These are phyloP conservation scores for Dipodomys spectabilis DNA, from an alignment of 2,113 vertebrate genomes.

Conservation along the genomic window DNA sequence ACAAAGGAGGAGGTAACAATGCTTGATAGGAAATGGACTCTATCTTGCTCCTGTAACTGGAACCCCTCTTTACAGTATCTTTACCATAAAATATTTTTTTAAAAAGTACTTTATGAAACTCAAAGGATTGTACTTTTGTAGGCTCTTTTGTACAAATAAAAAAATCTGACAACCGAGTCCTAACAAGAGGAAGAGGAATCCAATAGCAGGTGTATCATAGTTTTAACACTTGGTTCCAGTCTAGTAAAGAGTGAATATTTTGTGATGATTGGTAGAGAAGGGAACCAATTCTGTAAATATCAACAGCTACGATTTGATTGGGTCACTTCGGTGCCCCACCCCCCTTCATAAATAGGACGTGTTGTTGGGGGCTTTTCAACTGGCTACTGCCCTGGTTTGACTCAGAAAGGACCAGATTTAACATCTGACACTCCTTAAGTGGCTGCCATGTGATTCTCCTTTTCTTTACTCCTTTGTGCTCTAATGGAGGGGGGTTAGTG, in stretches of 20 bases:
- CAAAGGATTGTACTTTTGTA: background rate
- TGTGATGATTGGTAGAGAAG: background rate
- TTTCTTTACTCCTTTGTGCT: background rate
- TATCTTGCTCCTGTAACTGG: too few species aligned
- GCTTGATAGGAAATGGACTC: too few species aligned
- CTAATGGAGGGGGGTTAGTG: background rate
- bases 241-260: background rate
- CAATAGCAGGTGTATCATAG: background rate
- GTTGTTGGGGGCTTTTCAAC: background rate
- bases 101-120: background rate
- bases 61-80: too few species aligned
- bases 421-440: background rate
- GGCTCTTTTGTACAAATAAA: slow-evolving; percentile 48
- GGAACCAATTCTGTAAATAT: slow-evolving; percentile 12
- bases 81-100: too few species aligned
- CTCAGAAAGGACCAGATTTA: background rate
- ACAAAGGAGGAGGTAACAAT: too few species aligned
- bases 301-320: background rate
- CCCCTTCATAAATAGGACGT: background rate
- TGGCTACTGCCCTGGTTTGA: background rate
- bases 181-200: slow-evolving; percentile 13
- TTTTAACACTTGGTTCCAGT: slow-evolving; percentile 21
- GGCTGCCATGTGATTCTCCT: background rate
- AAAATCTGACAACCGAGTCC: background rate
- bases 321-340: background rate